phyloP scores from a whole-genome alignment of 2,113 vertebrate species.

The Mus spicilegus region DNA sequence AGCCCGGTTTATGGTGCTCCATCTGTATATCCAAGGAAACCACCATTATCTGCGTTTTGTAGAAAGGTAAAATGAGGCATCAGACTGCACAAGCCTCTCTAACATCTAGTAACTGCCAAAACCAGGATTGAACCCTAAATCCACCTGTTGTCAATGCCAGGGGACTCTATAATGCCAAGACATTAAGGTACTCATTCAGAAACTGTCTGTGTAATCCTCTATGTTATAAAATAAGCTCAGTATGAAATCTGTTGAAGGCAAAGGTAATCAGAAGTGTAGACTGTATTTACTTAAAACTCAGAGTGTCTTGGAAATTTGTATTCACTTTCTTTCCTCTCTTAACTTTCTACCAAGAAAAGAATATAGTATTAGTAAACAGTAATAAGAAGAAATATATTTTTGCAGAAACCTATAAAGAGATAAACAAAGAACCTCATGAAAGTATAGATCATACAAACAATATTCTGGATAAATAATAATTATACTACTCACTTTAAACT shows the following conservation, averaged over 20 bases:
- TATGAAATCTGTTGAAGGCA: background rate
- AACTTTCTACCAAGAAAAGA: constrained; percentile 40
- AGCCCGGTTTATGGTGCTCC: background rate
- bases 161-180: background rate
- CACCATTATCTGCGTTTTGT: background rate
- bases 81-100: background rate
- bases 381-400: background rate
- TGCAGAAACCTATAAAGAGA: background rate
- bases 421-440: background rate
- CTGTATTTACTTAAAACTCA: constrained; percentile 15
- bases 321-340: background rate
- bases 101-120: background rate
- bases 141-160: background rate
- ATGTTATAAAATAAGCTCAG: background rate
- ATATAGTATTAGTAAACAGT: background rate
- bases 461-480: constrained; percentile 42
- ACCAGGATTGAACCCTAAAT: background rate
- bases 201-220: background rate
- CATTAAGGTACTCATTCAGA: constrained; percentile 3
- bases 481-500: background rate
- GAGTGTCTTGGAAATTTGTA: background rate
- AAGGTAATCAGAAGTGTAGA: background rate
- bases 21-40: background rate
- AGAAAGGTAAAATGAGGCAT: constrained; percentile 24
- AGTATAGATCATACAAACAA: background rate